These are phyloP conservation scores for Drosophila neotestacea DNA, from an alignment of 2,888 invertebrate genomes.

Conservation along the genomic window DNA sequence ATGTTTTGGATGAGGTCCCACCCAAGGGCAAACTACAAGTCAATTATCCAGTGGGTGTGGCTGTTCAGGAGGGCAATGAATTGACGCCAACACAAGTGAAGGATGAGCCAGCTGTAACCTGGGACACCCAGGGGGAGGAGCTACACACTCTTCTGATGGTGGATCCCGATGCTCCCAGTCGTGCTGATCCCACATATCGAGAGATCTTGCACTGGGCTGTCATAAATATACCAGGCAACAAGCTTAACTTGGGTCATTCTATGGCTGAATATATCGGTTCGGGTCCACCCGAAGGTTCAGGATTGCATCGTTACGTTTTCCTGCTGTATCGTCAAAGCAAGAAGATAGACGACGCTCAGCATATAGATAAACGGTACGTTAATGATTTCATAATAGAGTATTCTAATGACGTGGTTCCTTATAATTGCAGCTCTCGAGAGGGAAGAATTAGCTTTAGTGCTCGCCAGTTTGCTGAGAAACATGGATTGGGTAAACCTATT, in stretches of 20 bases:
- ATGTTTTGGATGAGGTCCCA: constrained; percentile 73
- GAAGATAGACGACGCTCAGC: constrained; percentile 47
- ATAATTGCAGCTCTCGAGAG: constrained; percentile 80
- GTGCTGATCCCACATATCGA: constrained; percentile 90
- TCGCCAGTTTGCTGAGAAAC: constrained; percentile 90
- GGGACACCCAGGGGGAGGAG: constrained; percentile 51
- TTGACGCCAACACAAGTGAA: constrained; percentile 89
- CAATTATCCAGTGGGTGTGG: constrained; percentile 81
- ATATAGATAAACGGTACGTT: constrained; percentile 67
- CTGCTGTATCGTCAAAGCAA: constrained; percentile 89
- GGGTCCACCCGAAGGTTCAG: constrained; percentile 92
- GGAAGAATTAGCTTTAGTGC: constrained; percentile 88
- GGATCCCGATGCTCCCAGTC: constrained; percentile 95
- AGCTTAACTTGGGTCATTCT: constrained; percentile 89
- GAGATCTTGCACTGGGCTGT: constrained; percentile 97
- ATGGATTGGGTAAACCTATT: constrained; percentile 88
- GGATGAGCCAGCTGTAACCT: constrained; percentile 77
- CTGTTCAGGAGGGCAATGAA: constrained; percentile 88
- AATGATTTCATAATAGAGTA: too few species aligned
- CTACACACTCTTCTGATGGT: constrained; percentile 82
- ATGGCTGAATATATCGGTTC: constrained; percentile 93
- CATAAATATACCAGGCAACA: constrained; percentile 92
- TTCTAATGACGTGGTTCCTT: background rate
- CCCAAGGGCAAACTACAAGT: constrained; percentile 58
- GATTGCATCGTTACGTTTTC: constrained; percentile 92